Percentiles rank a stretch among this genome's conserved stretches.
Evolutionary conservation across 2,888 invertebrate species (phyloP).

Genomic region (Cremastinae sp.): DNA sequence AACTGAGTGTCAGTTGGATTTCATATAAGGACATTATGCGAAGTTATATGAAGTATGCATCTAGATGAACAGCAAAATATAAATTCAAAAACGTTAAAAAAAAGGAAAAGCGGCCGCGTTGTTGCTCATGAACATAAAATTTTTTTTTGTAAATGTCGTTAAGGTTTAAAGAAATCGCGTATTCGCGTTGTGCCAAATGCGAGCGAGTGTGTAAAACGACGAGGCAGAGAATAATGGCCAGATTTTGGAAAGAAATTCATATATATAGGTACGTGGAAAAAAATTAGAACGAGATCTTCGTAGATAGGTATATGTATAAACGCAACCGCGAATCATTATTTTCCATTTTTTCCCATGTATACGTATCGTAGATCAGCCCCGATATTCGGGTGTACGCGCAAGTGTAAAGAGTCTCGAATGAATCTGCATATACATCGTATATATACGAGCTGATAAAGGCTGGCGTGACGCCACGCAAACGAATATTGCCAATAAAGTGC

Average conservation of each 20-base stretch:
- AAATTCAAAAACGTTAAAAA: no score
- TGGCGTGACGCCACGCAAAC: slow-evolving; percentile 77
- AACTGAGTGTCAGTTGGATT: no score
- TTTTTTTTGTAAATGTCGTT: no score
- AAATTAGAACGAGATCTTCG: slow-evolving; percentile 34
- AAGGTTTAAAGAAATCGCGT: neutral
- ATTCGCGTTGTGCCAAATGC: slow-evolving; percentile 15
- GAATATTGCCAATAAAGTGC: slow-evolving; percentile 80
- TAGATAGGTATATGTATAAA: neutral
- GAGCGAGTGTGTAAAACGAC: neutral
- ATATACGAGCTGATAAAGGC: slow-evolving; percentile 65
- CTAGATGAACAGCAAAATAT: no score
- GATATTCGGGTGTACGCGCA: neutral
- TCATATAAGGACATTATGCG: no score
- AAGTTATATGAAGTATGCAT: no score
- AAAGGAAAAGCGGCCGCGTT: no score
- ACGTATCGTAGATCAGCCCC: neutral
- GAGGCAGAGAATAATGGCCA: neutral
- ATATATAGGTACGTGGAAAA: neutral
- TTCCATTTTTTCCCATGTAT: no score
- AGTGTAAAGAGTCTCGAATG: neutral
- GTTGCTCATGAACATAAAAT: no score
- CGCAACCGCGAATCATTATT: neutral
- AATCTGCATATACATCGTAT: slow-evolving; percentile 25
- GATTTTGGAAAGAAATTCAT: neutral